These are phyloP conservation scores for Hoplias malabaricus DNA, from an alignment of 2,113 vertebrate species.

Conservation along the genomic window DNA sequence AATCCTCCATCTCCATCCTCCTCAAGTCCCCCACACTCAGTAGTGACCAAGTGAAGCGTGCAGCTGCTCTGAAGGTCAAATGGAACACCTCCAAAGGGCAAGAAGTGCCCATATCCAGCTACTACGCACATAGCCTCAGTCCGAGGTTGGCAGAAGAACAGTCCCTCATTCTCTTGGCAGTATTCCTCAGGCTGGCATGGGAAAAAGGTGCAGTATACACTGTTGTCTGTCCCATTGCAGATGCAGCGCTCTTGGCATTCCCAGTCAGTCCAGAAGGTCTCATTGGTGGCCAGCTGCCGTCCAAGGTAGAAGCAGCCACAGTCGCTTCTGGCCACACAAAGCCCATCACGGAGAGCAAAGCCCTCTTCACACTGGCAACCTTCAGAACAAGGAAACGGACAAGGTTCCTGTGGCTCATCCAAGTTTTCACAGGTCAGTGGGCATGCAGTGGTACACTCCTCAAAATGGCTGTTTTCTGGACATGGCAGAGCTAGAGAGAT, in stretches of 20 bases:
- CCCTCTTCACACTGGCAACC: conserved; percentile 93
- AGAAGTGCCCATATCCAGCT: conserved; percentile 90
- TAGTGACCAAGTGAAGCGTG: conserved; percentile 82
- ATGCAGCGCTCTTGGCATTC: conserved; percentile 94
- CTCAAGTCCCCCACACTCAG: conserved; percentile 60
- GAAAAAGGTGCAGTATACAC: conserved; percentile 82
- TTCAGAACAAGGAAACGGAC: conserved; percentile 81
- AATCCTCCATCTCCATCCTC: conserved; percentile 17
- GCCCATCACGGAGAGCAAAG: conserved; percentile 78
- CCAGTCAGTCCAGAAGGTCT: conserved; percentile 94
- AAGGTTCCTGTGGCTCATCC: conserved; percentile 76
- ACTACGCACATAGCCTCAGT: conserved; percentile 86
- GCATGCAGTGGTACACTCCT: conserved; percentile 86
- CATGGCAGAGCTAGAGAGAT: conserved; percentile 83
- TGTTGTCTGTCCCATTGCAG: conserved; percentile 95
- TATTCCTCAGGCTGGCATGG: conserved; percentile 87
- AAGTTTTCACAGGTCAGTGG: conserved; percentile 86
- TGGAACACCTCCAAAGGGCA: conserved; percentile 84
- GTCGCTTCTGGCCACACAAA: conserved; percentile 82
- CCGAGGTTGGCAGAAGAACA: conserved; percentile 86
- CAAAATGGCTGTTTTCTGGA: conserved; percentile 92
- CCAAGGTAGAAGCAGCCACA: conserved; percentile 90
- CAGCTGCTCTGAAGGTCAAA: conserved; percentile 98
- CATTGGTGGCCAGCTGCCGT: conserved; percentile 84
- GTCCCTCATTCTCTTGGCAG: conserved; percentile 82